Conservation (phyloP, 2,888 invertebrate species). For the Campoplex nolae region DNA sequence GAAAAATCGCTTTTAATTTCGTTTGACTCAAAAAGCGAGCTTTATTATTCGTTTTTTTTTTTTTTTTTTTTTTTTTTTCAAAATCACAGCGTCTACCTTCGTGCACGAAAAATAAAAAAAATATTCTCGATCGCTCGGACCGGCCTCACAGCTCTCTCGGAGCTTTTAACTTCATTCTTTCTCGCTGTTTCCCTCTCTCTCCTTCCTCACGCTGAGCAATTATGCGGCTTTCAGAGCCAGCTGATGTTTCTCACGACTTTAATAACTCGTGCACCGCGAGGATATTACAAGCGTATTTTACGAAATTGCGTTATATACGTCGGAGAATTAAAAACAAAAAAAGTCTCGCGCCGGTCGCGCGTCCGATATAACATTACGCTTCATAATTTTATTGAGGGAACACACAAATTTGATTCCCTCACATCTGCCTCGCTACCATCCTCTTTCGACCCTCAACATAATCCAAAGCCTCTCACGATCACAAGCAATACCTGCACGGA, state of each 20-base stretch:
- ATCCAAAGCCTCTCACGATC: conserved; percentile 20
- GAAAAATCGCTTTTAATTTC: neutral
- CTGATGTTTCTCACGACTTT: conserved; percentile 6
- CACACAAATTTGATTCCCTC: conserved; percentile 3
- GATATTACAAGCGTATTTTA: conserved; percentile 22
- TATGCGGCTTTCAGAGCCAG: conserved; percentile 5
- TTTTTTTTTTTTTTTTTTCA: neutral
- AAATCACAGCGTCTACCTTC: neutral
- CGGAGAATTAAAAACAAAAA: neutral
- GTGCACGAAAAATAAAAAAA: conserved; percentile 2
- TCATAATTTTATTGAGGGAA: conserved; percentile 1
- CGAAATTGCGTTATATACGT: conserved; percentile 2
- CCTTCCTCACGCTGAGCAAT: neutral
- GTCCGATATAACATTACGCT: neutral
- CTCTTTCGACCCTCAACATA: conserved; percentile 8
- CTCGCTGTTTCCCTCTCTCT: neutral
- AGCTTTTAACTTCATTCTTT: conserved; percentile 19
- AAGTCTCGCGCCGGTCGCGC: neutral
- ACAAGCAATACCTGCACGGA: conserved; percentile 12
- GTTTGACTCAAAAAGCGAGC: neutral
- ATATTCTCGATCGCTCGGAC: conserved; percentile 12
- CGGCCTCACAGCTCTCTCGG: neutral
- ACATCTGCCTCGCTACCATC: neutral
- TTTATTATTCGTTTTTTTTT: neutral
- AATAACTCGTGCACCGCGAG: neutral